Conservation (phyloP, 2,888 invertebrate species). For the Empis livida region DNA sequence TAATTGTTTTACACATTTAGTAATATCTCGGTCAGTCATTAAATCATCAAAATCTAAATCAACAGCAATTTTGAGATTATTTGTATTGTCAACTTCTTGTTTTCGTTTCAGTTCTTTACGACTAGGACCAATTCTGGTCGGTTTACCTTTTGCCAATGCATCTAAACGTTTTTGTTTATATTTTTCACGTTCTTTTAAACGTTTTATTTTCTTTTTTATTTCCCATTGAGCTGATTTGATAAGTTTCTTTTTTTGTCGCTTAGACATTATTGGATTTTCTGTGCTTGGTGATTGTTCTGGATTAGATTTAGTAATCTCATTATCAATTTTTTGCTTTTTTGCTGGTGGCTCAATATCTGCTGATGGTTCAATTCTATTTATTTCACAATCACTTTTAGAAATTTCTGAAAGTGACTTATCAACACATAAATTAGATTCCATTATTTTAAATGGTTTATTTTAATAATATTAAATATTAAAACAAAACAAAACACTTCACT, state of each 20-base stretch:
- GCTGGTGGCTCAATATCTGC: too few species aligned
- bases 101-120: slow-evolving; percentile 66
- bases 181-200: slow-evolving; percentile 56
- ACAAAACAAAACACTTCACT: too few species aligned
- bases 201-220: slow-evolving; percentile 52
- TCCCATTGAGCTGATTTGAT: slow-evolving; percentile 61
- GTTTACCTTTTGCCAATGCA: slow-evolving; percentile 57
- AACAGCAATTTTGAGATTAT: slow-evolving; percentile 55
- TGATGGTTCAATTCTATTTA: too few species aligned
- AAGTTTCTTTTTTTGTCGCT: slow-evolving; percentile 40
- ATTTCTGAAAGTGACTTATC: too few species aligned
- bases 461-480: too few species aligned
- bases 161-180: slow-evolving; percentile 55
- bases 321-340: too few species aligned
- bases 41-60: slow-evolving; percentile 85
- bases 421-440: too few species aligned
- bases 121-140: slow-evolving; percentile 51
- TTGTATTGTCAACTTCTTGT: slow-evolving; percentile 55
- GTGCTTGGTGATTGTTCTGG: neutral
- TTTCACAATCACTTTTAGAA: too few species aligned
- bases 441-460: too few species aligned
- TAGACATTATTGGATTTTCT: neutral
- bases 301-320: too few species aligned
- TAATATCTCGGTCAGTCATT: slow-evolving; percentile 82
- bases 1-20: slow-evolving; percentile 82